Evolutionary conservation across 2,888 invertebrate species (phyloP).

Genomic region (Caradrina clavipalpis): DNA sequence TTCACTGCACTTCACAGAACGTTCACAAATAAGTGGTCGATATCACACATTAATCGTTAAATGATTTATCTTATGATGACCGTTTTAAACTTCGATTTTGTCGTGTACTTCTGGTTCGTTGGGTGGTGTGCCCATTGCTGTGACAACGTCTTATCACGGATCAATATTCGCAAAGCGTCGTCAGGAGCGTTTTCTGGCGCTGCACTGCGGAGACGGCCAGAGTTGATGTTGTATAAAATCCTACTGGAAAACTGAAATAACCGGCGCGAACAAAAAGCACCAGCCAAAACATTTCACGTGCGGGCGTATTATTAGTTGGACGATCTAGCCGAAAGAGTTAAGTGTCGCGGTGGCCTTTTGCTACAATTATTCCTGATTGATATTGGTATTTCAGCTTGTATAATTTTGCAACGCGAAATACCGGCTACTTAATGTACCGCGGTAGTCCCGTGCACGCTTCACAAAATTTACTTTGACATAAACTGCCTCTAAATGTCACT

Average conservation of each 20-base stretch:
- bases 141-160: slow-evolving; percentile 63
- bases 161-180: slow-evolving; percentile 58
- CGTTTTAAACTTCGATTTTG: slow-evolving; percentile 68
- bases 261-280: slow-evolving; percentile 90
- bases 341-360: slow-evolving; percentile 85
- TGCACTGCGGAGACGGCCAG: slow-evolving; percentile 86
- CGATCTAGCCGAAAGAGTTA: slow-evolving; percentile 90
- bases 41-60: slow-evolving; percentile 65
- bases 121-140: slow-evolving; percentile 71
- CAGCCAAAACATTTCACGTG: slow-evolving; percentile 91
- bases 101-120: slow-evolving; percentile 69
- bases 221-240: slow-evolving; percentile 89
- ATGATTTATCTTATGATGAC: slow-evolving; percentile 35
- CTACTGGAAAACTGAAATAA: slow-evolving; percentile 91
- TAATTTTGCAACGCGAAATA: slow-evolving; percentile 66
- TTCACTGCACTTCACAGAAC: slow-evolving; percentile 79
- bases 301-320: slow-evolving; percentile 90
- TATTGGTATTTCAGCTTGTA: slow-evolving; percentile 76
- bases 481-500: slow-evolving; percentile 74
- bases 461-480: slow-evolving; percentile 75
- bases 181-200: slow-evolving; percentile 69
- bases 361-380: slow-evolving; percentile 79
- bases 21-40: slow-evolving; percentile 67
- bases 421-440: slow-evolving; percentile 64
- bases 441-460: slow-evolving; percentile 54